A percentile compares a stretch with the other conserved stretches of the same genome.
Conservation (phyloP, 2,888 invertebrate species). For the Ophraella communa region DNA sequence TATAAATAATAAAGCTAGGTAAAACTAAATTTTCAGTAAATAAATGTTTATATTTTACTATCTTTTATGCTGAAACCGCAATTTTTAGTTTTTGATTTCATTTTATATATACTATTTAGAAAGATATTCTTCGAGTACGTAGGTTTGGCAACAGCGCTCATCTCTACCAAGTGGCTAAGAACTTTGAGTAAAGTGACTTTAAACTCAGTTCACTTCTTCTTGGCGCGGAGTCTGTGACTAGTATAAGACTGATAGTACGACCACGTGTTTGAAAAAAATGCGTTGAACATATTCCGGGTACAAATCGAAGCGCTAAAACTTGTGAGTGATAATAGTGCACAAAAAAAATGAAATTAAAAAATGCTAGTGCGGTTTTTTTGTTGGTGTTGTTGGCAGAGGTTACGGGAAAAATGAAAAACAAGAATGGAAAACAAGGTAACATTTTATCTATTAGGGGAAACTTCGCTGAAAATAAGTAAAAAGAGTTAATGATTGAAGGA, state of each 20-base stretch:
- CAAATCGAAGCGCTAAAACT: no score
- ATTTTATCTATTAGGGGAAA: not conserved
- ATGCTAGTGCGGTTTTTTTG: constrained; percentile 2
- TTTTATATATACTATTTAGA: no score
- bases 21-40: no score
- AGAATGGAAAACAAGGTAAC: not conserved
- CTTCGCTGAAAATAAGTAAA: no score
- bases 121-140: not conserved
- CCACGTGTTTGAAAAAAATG: constrained; percentile 45
- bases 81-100: no score
- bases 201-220: constrained; percentile 50
- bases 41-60: no score
- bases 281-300: constrained; percentile 16
- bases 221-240: constrained; percentile 49
- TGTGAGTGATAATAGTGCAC: constrained; percentile 31
- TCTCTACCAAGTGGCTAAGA: constrained; percentile 40
- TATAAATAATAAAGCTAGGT: no score
- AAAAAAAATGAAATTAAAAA: constrained; percentile 34
- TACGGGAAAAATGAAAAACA: not conserved
- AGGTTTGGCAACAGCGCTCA: constrained; percentile 27
- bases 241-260: constrained; percentile 36
- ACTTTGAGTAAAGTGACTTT: constrained; percentile 44
- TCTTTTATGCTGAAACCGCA: no score
- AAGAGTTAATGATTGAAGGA: no score
- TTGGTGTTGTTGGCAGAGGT: not conserved